phyloP scores from a whole-genome alignment of 2,888 invertebrate genomes.

The Yponomeuta evonymella region DNA sequence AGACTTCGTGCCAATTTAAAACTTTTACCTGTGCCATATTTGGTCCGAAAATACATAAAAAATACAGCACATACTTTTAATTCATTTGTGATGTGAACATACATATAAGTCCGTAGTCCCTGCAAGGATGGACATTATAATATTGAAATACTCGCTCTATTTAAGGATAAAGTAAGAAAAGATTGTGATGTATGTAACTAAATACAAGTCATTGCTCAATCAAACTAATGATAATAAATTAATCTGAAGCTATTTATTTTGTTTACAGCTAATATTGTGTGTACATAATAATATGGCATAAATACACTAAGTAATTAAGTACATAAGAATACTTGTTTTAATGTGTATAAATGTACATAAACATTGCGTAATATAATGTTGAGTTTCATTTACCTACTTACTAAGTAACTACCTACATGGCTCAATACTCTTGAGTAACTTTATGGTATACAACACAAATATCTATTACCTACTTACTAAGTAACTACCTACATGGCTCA shows the following conservation, averaged over 20 bases:
- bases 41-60: neutral
- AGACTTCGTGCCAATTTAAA: neutral
- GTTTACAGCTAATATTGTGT: constrained; percentile 44
- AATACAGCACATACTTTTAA: neutral
- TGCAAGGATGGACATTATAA: neutral
- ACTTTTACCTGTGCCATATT: neutral
- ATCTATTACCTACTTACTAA: constrained; percentile 1
- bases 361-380: constrained; percentile 11
- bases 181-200: constrained; percentile 16
- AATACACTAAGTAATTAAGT: constrained; percentile 56
- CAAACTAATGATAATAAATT: constrained; percentile 44
- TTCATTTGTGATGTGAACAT: neutral
- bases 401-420: neutral
- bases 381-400: constrained; percentile 4
- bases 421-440: neutral
- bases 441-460: too few species aligned
- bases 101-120: neutral
- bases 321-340: constrained; percentile 52
- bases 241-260: constrained; percentile 67
- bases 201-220: constrained; percentile 37
- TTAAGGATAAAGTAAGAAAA: constrained; percentile 25
- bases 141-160: constrained; percentile 45
- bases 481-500: neutral
- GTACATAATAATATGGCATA: constrained; percentile 52
- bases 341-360: constrained; percentile 72